phyloP scores from a whole-genome alignment of 1,140 invertebrate species.

The Spodoptera frugiperda region DNA sequence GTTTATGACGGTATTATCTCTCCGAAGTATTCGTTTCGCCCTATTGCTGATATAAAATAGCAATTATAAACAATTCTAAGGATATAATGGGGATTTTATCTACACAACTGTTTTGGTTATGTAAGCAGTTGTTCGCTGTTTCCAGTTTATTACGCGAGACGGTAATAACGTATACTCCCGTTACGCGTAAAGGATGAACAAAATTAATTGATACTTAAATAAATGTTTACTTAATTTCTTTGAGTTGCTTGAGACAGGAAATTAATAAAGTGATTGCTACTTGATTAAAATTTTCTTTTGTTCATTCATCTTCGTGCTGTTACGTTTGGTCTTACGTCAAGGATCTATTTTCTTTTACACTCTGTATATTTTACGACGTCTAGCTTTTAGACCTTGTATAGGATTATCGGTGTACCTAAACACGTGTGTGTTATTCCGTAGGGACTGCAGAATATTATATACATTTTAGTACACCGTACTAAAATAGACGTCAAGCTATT shows the following conservation, averaged over 20 bases:
- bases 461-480: too few relatives aligned
- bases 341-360: too few relatives aligned
- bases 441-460: too few relatives aligned
- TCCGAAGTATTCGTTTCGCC: conserved; percentile 52
- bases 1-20: conserved; percentile 77
- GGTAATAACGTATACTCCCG: conserved; percentile 4
- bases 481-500: too few relatives aligned
- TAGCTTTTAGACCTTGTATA: too few relatives aligned
- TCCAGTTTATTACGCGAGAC: conserved; percentile 10
- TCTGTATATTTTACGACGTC: too few relatives aligned
- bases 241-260: conserved; percentile 12
- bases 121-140: conserved; percentile 15
- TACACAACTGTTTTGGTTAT: conserved; percentile 19
- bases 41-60: conserved; percentile 32
- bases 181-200: conserved; percentile 13
- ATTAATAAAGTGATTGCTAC: conserved; percentile 8
- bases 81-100: conserved; percentile 33
- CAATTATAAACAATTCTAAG: conserved; percentile 39
- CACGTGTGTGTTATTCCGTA: too few relatives aligned
- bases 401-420: too few relatives aligned
- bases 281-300: not conserved
- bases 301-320: not conserved
- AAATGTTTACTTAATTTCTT: conserved; percentile 8
- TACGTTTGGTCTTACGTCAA: not conserved
- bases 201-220: conserved; percentile 21